Base-by-base conservation (phyloP, 1,140 invertebrate genomes). In the Phortica variegata region DNA sequence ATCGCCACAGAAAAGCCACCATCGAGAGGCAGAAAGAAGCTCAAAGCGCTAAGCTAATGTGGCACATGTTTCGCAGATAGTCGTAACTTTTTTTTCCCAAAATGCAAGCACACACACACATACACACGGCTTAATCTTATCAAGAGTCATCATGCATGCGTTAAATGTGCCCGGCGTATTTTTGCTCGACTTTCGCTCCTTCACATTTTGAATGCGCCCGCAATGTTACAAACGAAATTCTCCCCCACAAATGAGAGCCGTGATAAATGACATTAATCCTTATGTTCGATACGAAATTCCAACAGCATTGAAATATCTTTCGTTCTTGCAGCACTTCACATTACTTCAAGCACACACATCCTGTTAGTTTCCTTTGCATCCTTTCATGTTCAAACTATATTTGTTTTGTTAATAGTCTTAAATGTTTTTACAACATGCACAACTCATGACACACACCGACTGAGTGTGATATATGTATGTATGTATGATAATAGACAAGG, bases 261-360 rank as follows among this genome's bases (percentile, higher is more conserved):
- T 68, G 65, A 68, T 68, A 68, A 68, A 68, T 68, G 65, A 65
- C 60, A 68, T 65, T 68, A 68, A 68, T 65, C 65, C 65, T 55
- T 43, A 65, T 68, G 61, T 70, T 68, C 65, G 49, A 60, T 60
- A n/a, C n/a, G n/a, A n/a, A n/a, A n/a, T n/a, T n/a, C n/a, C n/a
- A n/a, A n/a, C n/a, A n/a, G n/a, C n/a, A n/a, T n/a, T n/a, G n/a
- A n/a, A n/a, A n/a, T n/a, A n/a, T n/a, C n/a, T n/a, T n/a, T n/a
- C n/a, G n/a, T n/a, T n/a, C n/a, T n/a, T n/a, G n/a, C n/a, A n/a
- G n/a, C n/a, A n/a, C n/a, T n/a, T 29, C 26, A 29, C 26, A 29
- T 12, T 29, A n/a, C n/a, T n/a, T n/a, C n/a, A n/a, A 52, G 47
- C 39, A 49, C 20, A 49, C 29, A 32, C 26, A 21, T n/a, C n/a